phyloP scores from a whole-genome alignment of 2,888 invertebrate species.

The Branchinecta sandiegonensis region DNA sequence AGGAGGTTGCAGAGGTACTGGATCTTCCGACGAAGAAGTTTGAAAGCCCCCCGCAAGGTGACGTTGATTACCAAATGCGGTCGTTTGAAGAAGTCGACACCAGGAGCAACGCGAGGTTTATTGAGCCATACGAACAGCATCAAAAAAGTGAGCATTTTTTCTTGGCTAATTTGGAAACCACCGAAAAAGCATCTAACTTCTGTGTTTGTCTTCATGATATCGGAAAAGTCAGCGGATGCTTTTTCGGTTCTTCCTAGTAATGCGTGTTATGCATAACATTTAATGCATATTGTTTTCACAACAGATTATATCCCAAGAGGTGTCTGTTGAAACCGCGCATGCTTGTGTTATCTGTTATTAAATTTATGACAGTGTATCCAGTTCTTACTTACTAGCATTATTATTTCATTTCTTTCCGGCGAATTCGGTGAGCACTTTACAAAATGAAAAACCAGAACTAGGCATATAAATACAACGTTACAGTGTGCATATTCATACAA shows the following conservation, averaged over 20 bases:
- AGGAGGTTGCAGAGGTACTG: conserved; percentile 2
- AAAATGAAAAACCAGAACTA: background rate
- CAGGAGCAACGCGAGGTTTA: background rate
- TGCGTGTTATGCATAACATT: too few species aligned
- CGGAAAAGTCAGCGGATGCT: too few species aligned
- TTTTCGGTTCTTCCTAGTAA: too few species aligned
- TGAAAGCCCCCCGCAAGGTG: background rate
- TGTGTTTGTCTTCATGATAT: too few species aligned
- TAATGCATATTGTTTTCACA: too few species aligned
- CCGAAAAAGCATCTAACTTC: too few species aligned
- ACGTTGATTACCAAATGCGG: background rate
- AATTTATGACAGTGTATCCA: too few species aligned
- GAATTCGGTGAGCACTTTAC: background rate
- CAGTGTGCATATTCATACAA: background rate
- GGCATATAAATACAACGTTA: background rate
- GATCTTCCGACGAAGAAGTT: background rate
- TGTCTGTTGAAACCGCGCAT: too few species aligned
- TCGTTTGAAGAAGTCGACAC: background rate
- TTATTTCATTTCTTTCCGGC: too few species aligned
- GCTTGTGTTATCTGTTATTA: too few species aligned
- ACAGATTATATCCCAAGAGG: too few species aligned
- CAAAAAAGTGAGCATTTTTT: conserved; percentile 1
- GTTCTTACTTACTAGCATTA: too few species aligned
- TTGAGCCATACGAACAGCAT: background rate
- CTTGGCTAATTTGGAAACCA: background rate